Evolutionary conservation across 2,113 vertebrate species (phyloP).

Genomic region (Scopus umbretta): DNA sequence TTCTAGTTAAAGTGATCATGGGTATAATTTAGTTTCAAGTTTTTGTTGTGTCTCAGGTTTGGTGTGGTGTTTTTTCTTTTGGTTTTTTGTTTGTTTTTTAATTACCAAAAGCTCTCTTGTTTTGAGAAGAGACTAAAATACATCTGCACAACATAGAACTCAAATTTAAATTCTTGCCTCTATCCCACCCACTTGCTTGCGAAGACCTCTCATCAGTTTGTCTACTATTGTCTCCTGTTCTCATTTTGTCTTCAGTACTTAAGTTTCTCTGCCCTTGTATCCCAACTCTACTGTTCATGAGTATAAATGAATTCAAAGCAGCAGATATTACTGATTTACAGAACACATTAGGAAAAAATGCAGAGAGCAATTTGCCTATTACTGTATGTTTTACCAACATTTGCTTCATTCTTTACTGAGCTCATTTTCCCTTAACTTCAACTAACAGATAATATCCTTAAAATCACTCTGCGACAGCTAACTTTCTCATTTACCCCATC

Average conservation of each 20-base stretch:
- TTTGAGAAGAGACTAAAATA: not conserved
- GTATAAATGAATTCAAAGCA: not conserved
- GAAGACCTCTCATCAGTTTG: not conserved
- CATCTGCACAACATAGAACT: not conserved
- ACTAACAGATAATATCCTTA: not conserved
- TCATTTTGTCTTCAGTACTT: not conserved
- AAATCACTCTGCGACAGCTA: not conserved
- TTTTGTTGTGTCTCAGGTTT: not conserved
- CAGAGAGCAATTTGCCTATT: not conserved
- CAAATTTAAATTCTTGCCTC: not conserved
- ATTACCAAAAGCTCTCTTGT: not conserved
- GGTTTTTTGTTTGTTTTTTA: not conserved
- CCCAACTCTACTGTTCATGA: not conserved
- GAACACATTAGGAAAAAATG: not conserved
- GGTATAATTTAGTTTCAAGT: not conserved
- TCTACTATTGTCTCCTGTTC: not conserved
- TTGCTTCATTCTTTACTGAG: not conserved
- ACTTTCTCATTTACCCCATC: not conserved
- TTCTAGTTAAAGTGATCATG: not conserved
- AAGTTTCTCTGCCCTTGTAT: not conserved
- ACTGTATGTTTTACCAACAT: not conserved
- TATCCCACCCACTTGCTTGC: not conserved
- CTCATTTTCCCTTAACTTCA: not conserved
- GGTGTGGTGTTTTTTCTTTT: no score
- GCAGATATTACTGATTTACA: not conserved